Evolutionary conservation across 2,888 invertebrate species (phyloP).

Genomic region (Oligia strigilis): DNA sequence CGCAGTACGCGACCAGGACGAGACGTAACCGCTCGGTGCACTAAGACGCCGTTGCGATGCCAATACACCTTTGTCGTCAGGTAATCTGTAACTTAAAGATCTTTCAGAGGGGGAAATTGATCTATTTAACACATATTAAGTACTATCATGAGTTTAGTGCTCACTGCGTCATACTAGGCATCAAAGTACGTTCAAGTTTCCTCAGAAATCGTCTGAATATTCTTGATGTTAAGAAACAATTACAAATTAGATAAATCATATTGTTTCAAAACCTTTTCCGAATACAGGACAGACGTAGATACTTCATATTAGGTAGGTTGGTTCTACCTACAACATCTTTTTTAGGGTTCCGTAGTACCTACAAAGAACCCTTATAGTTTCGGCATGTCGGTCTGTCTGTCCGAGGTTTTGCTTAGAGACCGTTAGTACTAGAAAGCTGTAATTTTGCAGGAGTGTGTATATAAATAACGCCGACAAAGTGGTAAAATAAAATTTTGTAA

Average conservation of each 20-base stretch:
- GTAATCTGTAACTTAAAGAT: slow-evolving; percentile 66
- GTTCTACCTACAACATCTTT: no score
- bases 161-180: background rate
- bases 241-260: background rate
- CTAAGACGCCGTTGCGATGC: slow-evolving; percentile 78
- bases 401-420: no score
- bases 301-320: no score
- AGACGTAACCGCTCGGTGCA: slow-evolving; percentile 65
- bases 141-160: no score
- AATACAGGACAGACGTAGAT: background rate
- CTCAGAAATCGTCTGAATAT: background rate
- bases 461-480: no score
- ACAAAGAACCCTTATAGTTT: no score
- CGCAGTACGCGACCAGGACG: slow-evolving; percentile 70
- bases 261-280: background rate
- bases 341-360: no score
- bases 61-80: slow-evolving; percentile 79
- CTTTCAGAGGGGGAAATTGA: background rate
- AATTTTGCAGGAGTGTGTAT: no score
- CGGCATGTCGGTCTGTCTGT: no score
- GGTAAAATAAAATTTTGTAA: no score
- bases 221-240: background rate
- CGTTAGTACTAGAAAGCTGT: no score
- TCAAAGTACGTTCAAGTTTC: background rate
- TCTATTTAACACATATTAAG: no score